phyloP scores from a whole-genome alignment of 2,113 vertebrate genomes.

The Ancistrus triradiatus region DNA sequence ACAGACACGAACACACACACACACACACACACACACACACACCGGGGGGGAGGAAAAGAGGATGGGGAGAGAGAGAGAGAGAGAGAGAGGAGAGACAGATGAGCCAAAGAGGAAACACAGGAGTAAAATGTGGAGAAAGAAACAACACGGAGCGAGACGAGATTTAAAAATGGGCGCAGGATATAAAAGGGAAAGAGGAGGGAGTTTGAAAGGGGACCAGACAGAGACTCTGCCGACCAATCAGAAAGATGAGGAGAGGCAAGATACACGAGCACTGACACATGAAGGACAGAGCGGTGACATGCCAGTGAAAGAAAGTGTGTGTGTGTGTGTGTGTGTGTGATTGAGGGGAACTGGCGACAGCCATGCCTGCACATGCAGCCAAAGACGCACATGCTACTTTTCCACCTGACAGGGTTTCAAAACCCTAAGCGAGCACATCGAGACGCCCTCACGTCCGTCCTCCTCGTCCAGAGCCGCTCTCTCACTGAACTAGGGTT shows the following conservation, averaged over 20 bases:
- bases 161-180: slow-evolving; percentile 25
- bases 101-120: slow-evolving; percentile 24
- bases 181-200: slow-evolving; percentile 28
- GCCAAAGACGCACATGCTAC: slow-evolving; percentile 10
- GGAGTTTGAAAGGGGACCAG: slow-evolving; percentile 13
- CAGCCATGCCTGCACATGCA: slow-evolving; percentile 43
- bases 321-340: slow-evolving; percentile 18
- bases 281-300: slow-evolving; percentile 44
- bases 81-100: slow-evolving; percentile 49
- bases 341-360: slow-evolving; percentile 22
- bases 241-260: slow-evolving; percentile 42
- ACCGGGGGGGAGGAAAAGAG: slow-evolving; percentile 32
- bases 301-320: slow-evolving; percentile 21
- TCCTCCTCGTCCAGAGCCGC: no score
- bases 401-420: neutral
- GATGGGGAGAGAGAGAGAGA: slow-evolving; percentile 24
- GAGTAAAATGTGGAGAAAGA: slow-evolving; percentile 24
- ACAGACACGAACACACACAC: slow-evolving; percentile 56
- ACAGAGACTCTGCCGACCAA: slow-evolving; percentile 19
- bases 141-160: slow-evolving; percentile 16
- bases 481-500: no score
- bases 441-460: no score
- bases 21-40: slow-evolving; percentile 41
- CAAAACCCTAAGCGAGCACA: no score
- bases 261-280: slow-evolving; percentile 37